phyloP scores from a whole-genome alignment of 2,888 invertebrate species.

The Xanthia togata region DNA sequence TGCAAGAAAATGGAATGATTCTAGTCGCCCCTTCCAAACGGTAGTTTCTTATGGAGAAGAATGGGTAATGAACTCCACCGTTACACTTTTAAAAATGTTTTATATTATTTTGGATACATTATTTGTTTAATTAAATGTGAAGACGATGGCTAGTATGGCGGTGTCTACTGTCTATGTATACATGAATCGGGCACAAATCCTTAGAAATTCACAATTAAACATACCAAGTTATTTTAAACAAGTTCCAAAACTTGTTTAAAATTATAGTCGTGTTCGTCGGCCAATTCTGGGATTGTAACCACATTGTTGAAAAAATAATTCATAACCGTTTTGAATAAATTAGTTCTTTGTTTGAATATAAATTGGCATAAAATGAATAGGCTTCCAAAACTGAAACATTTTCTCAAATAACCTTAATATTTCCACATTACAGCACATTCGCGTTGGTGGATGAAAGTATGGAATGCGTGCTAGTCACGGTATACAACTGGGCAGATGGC shows the following conservation, averaged over 20 bases:
- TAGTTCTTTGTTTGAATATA: background rate
- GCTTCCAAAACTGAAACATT: background rate
- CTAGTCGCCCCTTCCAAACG: too few species aligned
- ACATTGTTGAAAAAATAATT: background rate
- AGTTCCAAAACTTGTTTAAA: background rate
- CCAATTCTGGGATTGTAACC: background rate
- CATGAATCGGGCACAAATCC: background rate
- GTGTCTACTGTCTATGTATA: background rate
- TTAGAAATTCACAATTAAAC: background rate
- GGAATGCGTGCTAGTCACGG: conserved; percentile 93
- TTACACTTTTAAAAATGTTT: too few species aligned
- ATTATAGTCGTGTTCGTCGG: background rate
- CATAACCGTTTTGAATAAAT: background rate
- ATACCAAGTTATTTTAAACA: too few species aligned
- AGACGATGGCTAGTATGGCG: background rate
- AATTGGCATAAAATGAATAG: background rate
- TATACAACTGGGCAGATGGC: conserved; percentile 96
- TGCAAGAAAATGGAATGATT: too few species aligned
- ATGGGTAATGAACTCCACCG: too few species aligned
- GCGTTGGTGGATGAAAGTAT: conserved; percentile 94
- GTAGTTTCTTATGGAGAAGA: too few species aligned
- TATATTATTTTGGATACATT: too few species aligned
- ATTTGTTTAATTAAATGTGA: too few species aligned
- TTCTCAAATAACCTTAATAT: conserved; percentile 6
- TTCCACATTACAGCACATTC: conserved; percentile 92